phyloP scores from a whole-genome alignment of 1,140 invertebrate genomes.

The Dinothrombium tinctorium region DNA sequence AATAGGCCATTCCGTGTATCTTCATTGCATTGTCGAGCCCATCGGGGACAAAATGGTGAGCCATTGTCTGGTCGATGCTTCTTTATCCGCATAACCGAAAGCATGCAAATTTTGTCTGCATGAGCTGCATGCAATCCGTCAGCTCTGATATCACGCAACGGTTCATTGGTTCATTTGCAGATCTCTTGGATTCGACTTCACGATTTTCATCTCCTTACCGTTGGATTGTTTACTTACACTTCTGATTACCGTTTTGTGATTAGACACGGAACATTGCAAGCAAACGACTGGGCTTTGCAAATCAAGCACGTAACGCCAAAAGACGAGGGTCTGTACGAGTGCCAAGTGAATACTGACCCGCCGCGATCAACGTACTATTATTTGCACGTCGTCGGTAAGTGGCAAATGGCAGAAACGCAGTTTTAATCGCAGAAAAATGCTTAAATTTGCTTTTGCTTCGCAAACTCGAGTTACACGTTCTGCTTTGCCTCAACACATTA shows the following conservation, averaged over 20 bases:
- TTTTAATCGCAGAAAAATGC: too few relatives aligned
- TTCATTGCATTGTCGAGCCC: slow-evolving; percentile 55
- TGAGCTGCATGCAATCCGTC: too few relatives aligned
- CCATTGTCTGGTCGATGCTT: too few relatives aligned
- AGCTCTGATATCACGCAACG: too few relatives aligned
- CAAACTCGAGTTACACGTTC: too few relatives aligned
- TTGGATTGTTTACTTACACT: slow-evolving; percentile 59
- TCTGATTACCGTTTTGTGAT: slow-evolving; percentile 53
- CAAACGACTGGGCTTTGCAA: slow-evolving; percentile 74
- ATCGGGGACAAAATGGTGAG: slow-evolving; percentile 64
- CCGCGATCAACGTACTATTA: not conserved
- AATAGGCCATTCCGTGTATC: slow-evolving; percentile 22
- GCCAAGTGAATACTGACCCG: slow-evolving; percentile 3
- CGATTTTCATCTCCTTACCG: slow-evolving; percentile 64
- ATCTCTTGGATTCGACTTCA: slow-evolving; percentile 68
- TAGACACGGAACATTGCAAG: slow-evolving; percentile 42
- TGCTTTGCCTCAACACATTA: too few relatives aligned
- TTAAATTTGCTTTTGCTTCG: too few relatives aligned
- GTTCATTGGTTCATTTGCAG: too few relatives aligned
- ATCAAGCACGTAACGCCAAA: slow-evolving; percentile 61
- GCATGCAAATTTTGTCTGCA: too few relatives aligned
- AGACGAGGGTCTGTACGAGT: slow-evolving; percentile 3
- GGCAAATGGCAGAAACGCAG: too few relatives aligned
- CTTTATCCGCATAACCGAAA: too few relatives aligned
- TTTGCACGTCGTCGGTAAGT: slow-evolving; percentile 1